Percentiles rank a stretch among this genome's conserved stretches.
These are phyloP conservation scores for Palythoa caribaeorum DNA, from an alignment of 92 coral and sea anemone genomes.

Conservation along the genomic window DNA sequence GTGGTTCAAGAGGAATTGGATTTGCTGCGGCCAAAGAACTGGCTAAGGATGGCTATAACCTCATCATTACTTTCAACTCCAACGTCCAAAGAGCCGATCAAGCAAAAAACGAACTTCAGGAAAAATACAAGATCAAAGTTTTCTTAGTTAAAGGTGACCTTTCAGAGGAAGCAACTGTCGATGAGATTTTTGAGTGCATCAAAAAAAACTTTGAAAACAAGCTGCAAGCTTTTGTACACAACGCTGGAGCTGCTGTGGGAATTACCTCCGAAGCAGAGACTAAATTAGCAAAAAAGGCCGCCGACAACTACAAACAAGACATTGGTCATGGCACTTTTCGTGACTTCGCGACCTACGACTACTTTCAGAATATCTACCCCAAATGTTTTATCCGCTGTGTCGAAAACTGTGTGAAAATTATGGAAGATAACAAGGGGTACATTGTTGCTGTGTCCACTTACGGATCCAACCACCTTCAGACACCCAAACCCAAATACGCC, in stretches of 20 bases:
- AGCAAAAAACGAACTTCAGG: slow-evolving; percentile 66
- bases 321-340: slow-evolving; percentile 74
- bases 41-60: slow-evolving; percentile 74
- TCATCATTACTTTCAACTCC: slow-evolving; percentile 81
- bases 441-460: slow-evolving; percentile 82
- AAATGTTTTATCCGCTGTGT: slow-evolving; percentile 86
- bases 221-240: slow-evolving; percentile 77
- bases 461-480: slow-evolving; percentile 79
- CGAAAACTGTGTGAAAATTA: slow-evolving; percentile 76
- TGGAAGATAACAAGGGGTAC: slow-evolving; percentile 80
- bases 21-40: slow-evolving; percentile 72
- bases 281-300: slow-evolving; percentile 74
- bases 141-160: slow-evolving; percentile 78
- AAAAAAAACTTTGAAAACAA: slow-evolving; percentile 75
- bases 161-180: slow-evolving; percentile 63
- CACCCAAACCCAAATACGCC: slow-evolving; percentile 84
- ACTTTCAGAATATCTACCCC: slow-evolving; percentile 80
- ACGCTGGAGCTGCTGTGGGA: slow-evolving; percentile 82
- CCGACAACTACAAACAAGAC: slow-evolving; percentile 70
- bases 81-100: slow-evolving; percentile 76
- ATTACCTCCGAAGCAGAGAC: slow-evolving; percentile 73
- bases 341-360: slow-evolving; percentile 81
- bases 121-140: slow-evolving; percentile 59
- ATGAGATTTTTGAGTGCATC: slow-evolving; percentile 76
- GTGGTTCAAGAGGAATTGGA: slow-evolving; percentile 87